Percentiles rank a stretch among this genome's conserved stretches.
Evolutionary conservation across 2,888 invertebrate species (phyloP).

Genomic region (Thecophora atra): DNA sequence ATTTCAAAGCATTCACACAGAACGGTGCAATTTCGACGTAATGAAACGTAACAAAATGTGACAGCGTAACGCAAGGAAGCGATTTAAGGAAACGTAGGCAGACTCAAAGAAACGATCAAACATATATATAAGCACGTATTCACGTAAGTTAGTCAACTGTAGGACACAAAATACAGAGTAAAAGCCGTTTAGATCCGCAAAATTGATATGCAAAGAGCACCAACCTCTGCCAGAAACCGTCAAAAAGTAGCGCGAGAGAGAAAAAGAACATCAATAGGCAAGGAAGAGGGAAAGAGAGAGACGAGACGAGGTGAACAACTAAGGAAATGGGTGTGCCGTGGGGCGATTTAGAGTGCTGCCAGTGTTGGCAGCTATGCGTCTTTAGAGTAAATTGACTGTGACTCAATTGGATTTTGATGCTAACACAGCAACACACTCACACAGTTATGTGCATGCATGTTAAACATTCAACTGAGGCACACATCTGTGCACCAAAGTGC

Average conservation of each 20-base stretch:
- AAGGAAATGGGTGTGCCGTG: background rate
- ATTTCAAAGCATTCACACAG: no score
- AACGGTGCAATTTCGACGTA: no score
- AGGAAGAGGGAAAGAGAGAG: background rate
- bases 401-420: slow-evolving; percentile 45
- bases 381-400: slow-evolving; percentile 46
- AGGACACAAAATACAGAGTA: no score
- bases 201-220: background rate
- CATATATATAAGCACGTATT: no score
- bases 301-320: background rate
- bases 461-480: background rate
- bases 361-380: slow-evolving; percentile 30
- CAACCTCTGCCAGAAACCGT: background rate
- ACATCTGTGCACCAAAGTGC: background rate
- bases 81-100: no score
- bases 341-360: background rate
- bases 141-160: no score
- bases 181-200: background rate
- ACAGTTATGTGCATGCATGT: background rate
- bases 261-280: background rate
- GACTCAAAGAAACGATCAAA: no score
- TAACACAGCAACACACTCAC: slow-evolving; percentile 23
- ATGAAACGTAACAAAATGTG: no score
- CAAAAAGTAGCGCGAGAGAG: background rate
- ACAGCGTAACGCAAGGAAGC: no score